Evolutionary conservation across 2,797 vertebrate species (phyloP).

Genomic region (Pseudochirops cupreus): DNA sequence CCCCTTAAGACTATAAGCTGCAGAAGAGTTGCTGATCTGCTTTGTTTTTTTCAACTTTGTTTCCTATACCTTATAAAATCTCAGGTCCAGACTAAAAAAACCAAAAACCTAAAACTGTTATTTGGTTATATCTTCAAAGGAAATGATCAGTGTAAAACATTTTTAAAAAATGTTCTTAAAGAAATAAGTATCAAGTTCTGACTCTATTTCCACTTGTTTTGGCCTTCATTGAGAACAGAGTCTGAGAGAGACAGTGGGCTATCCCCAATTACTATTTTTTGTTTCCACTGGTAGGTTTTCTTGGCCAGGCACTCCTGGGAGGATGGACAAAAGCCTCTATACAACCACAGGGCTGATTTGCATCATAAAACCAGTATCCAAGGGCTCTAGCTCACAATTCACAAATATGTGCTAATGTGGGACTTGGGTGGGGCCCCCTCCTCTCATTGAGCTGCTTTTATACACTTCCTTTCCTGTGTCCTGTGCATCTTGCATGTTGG

Average conservation of each 20-base stretch:
- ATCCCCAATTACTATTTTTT: not conserved
- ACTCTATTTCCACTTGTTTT: not conserved
- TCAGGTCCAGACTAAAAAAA: not conserved
- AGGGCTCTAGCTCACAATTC: conserved; percentile 69
- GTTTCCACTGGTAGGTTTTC: not conserved
- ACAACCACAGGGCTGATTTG: conserved; percentile 10
- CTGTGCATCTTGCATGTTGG: not conserved
- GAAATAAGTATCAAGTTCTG: not conserved
- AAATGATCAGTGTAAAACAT: not conserved
- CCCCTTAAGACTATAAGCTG: not conserved
- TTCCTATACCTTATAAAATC: not conserved
- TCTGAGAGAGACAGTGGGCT: not conserved
- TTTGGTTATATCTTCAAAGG: not conserved
- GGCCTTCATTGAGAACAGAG: not conserved
- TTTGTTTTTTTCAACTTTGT: not conserved
- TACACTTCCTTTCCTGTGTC: not conserved
- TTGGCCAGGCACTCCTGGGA: not conserved
- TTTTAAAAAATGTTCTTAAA: not conserved
- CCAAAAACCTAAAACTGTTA: not conserved
- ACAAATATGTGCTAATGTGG: conserved; percentile 31
- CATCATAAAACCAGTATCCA: conserved; percentile 51
- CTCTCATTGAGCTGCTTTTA: not conserved
- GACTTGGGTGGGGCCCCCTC: conserved; percentile 19
- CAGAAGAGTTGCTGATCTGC: not conserved
- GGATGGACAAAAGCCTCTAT: not conserved